Base-by-base conservation (phyloP, 92 coral and sea anemone genomes). In the Epizoanthus ramosus region DNA sequence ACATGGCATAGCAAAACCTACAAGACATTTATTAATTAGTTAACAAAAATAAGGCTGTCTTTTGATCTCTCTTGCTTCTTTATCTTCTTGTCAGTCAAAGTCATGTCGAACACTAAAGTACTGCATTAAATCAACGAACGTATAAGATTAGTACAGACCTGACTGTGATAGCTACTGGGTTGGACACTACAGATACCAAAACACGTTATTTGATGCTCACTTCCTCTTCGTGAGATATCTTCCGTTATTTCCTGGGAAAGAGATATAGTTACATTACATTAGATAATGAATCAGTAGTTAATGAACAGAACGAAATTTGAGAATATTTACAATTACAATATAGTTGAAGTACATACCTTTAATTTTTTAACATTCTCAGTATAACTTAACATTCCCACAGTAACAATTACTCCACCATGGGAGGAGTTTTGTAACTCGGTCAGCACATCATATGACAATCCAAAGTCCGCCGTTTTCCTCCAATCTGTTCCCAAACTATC, bases 361-460 rank as follows among this genome's bases (percentile, higher is more conserved):
- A 77, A 35, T 16, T 61, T 77, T 22, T 35, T 17, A 23, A 77
- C 25, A 23, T 41, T 77, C 17, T 77, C 58, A 13, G 52, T 39
- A 50, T 19, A 10, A 22, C 58, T 60, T 8, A 77, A 37, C 16
- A 77, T 41, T 14, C 70, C 82, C 43, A 60, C 82, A 21, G 60
- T 77, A 41, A 77, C 56, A 19, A 77, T 77, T 56, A 60, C 70
- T 7, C 82, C 82, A 61, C 82, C 37, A 8, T 69, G 22, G 5
- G 69, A 37, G 47, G 37, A 59, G 15, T 35, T 19, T 33, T 47
- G 66, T 35, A 61, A 9, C 4, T 60, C 68, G 24, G 19, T 21
- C 8, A 77, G 52, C 10, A 77, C 70, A 59, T 77, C 82, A 39
- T 31, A 56, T 10, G 82, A 77, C 19, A 77, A 60, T 59, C 82